A percentile compares a stretch with the other conserved stretches of the same genome.
phyloP scores from a whole-genome alignment of 2,113 vertebrate genomes.

The Danionella cerebrum region DNA sequence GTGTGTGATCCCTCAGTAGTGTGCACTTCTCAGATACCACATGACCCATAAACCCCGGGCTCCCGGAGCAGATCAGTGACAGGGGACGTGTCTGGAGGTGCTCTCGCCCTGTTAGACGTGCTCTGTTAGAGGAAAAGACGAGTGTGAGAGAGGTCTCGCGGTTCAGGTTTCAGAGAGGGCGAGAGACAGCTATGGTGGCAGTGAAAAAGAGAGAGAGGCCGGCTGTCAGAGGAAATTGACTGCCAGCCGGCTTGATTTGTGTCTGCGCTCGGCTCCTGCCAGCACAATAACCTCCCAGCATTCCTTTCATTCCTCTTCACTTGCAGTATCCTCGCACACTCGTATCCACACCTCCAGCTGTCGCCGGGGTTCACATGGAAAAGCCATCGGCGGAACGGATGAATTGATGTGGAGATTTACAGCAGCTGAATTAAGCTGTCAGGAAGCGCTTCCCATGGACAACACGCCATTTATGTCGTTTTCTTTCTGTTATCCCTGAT shows the following conservation, averaged over 20 bases:
- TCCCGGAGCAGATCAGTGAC: constrained; percentile 41
- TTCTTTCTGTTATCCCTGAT: too few species aligned
- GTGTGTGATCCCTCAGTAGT: constrained; percentile 29
- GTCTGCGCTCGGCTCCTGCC: constrained; percentile 58
- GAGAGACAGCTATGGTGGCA: constrained; percentile 56
- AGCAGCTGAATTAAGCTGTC: not conserved
- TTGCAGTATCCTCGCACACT: constrained; percentile 18
- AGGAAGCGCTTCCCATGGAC: not conserved
- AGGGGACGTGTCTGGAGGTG: constrained; percentile 50
- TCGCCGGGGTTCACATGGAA: not conserved
- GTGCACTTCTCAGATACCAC: constrained; percentile 44
- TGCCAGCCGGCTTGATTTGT: constrained; percentile 58
- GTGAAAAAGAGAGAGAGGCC: not conserved
- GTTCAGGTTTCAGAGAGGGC: too few species aligned
- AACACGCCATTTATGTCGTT: not conserved
- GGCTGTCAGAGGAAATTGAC: constrained; percentile 57
- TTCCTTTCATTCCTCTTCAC: constrained; percentile 56
- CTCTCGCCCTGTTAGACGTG: constrained; percentile 58
- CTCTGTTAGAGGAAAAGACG: constrained; percentile 36
- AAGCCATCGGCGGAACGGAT: constrained; percentile 12
- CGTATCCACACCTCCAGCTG: not conserved
- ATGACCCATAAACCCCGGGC: constrained; percentile 18
- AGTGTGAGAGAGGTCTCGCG: constrained; percentile 11
- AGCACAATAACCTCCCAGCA: constrained; percentile 55
- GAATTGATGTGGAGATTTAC: not conserved